Percentiles rank a stretch among this genome's conserved stretches.
Evolutionary conservation across 2,797 vertebrate genomes (phyloP).

Genomic region (Phataginus tetradactyla): DNA sequence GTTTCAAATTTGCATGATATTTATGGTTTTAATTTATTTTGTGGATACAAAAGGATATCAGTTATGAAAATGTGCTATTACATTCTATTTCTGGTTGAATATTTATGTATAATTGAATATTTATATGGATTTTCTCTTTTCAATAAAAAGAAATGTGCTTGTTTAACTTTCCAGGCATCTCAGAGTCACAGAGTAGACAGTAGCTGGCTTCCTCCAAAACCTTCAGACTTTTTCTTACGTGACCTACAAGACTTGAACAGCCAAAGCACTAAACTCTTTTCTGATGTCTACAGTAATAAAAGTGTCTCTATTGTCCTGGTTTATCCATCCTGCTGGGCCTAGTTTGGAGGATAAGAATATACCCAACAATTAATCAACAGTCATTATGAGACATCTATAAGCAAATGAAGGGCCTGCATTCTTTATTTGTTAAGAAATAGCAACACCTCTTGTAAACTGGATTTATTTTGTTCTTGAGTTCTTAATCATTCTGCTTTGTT

Average conservation of each 20-base stretch:
- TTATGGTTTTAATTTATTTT: conserved; percentile 34
- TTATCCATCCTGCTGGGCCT: neutral
- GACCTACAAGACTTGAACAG: neutral
- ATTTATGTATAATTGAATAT: neutral
- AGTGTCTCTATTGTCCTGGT: neutral
- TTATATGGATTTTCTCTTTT: neutral
- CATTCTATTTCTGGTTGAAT: neutral
- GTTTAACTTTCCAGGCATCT: neutral
- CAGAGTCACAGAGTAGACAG: neutral
- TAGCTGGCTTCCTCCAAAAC: neutral
- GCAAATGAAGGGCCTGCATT: neutral
- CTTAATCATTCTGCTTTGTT: neutral
- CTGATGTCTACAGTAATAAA: neutral
- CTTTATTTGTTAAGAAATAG: neutral
- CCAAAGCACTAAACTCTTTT: neutral
- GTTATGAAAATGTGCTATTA: neutral
- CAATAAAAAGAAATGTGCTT: neutral
- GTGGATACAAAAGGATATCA: neutral
- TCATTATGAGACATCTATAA: neutral
- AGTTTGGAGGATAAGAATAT: neutral
- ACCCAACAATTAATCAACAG: neutral
- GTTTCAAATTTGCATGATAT: conserved; percentile 15
- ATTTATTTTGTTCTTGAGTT: conserved; percentile 35
- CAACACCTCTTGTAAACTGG: neutral
- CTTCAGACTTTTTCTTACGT: neutral